Evolutionary conservation across 2,797 vertebrate species (phyloP), one percentile per base, ranked within the genome.

Genomic region (Thunnus albacares): DNA sequence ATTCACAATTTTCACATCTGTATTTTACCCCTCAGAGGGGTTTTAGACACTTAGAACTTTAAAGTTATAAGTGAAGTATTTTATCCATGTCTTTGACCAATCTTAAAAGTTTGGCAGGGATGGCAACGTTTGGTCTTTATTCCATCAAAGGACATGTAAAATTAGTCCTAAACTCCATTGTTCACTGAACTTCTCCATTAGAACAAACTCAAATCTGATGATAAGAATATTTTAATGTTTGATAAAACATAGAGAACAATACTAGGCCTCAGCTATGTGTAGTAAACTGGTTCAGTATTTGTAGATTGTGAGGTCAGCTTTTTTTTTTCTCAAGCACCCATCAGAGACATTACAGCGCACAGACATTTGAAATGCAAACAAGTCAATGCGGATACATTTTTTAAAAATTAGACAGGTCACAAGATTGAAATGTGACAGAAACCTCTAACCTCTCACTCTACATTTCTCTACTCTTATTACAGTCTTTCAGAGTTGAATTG

Each of bases 281-380:
- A 24, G 58, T 73, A 75, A 84, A 89, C 22, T 35, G 58, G 53
- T 82, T 80, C 63, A 60, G 49, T 83, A 41, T 64, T 83, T 85
- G 74, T 75, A 85, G 83, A 92, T 88, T 88, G 83, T 82, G 75
- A 86, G 59, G 75, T 82, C 60, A 76, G 71, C 22, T 47, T 55
- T 60, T 71, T 64, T 24, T 73, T 77, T 84, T 81, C 69, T 82
- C 14, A 79, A 93, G 77, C 83, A 87, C 79, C 77, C 30, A 71
- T 87, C 38, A 73, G 55, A 84, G 73, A 71, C 60, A 81, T 77
- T 73, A 79, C 75, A 87, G 67, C 53, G 14, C 38, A 77, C 69
- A 71, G 68, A 79, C 71, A 80, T 12, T n/a, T 68, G 56, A 64
- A 79, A 75, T 38, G 49, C 65, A 81, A 79, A 77, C 55, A 76